Percentiles rank a stretch among this genome's conserved stretches.
Conservation (phyloP, 2,797 vertebrate species). For the Heliangelus exortis region DNA sequence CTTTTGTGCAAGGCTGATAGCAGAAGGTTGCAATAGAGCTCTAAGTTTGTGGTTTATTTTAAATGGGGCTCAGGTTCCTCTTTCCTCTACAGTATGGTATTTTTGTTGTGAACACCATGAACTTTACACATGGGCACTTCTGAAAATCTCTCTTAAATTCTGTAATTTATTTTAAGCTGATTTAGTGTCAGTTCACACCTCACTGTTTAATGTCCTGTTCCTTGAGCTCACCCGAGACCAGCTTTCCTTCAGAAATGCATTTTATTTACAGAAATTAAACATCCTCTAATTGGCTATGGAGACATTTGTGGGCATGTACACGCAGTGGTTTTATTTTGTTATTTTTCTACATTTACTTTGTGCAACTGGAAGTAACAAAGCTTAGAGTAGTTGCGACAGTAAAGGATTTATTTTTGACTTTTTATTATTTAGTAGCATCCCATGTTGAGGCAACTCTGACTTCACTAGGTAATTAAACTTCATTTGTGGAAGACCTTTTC, state of each 20-base stretch:
- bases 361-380: background rate
- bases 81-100: background rate
- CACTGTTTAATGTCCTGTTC: background rate
- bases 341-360: background rate
- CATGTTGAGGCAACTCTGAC: constrained; percentile 38
- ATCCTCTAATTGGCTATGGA: background rate
- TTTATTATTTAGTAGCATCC: constrained; percentile 28
- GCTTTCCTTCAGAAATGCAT: background rate
- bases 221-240: background rate
- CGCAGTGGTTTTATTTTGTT: background rate
- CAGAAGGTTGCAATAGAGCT: background rate
- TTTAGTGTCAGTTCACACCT: background rate
- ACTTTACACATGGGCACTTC: background rate
- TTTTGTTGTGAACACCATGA: background rate
- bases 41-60: background rate
- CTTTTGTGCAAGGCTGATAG: background rate
- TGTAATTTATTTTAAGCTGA: background rate
- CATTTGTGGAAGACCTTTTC: constrained; percentile 54
- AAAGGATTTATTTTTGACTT: background rate
- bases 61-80: background rate
- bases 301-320: background rate
- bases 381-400: background rate
- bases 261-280: background rate
- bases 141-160: background rate
- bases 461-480: constrained; percentile 59